phyloP scores from a whole-genome alignment of 1,140 invertebrate genomes.

The Macrostomum lignano region DNA sequence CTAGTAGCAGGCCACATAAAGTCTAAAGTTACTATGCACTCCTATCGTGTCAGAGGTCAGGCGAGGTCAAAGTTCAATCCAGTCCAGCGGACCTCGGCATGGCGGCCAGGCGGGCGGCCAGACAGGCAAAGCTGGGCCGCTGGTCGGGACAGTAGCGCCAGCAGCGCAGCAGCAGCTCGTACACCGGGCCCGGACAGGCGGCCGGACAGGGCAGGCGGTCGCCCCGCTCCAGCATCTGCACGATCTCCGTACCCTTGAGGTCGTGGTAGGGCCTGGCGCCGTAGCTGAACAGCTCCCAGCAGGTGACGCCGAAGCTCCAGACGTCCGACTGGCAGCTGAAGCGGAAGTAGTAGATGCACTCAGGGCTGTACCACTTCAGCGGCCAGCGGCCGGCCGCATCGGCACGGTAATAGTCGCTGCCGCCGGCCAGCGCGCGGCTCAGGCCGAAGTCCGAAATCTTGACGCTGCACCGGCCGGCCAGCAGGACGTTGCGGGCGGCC shows the following conservation, averaged over 20 bases:
- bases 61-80: too few species aligned
- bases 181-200: slow-evolving; percentile 62
- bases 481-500: slow-evolving; percentile 83
- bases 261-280: slow-evolving; percentile 66
- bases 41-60: too few species aligned
- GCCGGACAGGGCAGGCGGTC: slow-evolving; percentile 57
- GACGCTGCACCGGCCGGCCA: slow-evolving; percentile 84
- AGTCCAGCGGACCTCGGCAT: too few species aligned
- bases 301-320: slow-evolving; percentile 93
- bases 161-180: slow-evolving; percentile 73
- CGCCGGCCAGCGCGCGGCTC: slow-evolving; percentile 19
- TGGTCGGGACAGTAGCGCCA: slow-evolving; percentile 82
- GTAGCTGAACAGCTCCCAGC: slow-evolving; percentile 98
- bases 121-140: slow-evolving; percentile 50
- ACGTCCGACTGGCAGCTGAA: slow-evolving; percentile 93
- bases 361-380: slow-evolving; percentile 91
- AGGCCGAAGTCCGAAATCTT: slow-evolving; percentile 98
- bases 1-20: too few species aligned
- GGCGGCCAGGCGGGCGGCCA: too few species aligned
- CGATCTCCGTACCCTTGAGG: slow-evolving; percentile 92
- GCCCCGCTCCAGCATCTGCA: slow-evolving; percentile 72
- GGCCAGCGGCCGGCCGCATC: slow-evolving; percentile 69
- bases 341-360: slow-evolving; percentile 90
- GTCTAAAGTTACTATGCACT: too few species aligned
- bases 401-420: slow-evolving; percentile 23